These are phyloP conservation scores for Camponotus pennsylvanicus DNA, from an alignment of 1,140 invertebrate species.

Conservation along the genomic window DNA sequence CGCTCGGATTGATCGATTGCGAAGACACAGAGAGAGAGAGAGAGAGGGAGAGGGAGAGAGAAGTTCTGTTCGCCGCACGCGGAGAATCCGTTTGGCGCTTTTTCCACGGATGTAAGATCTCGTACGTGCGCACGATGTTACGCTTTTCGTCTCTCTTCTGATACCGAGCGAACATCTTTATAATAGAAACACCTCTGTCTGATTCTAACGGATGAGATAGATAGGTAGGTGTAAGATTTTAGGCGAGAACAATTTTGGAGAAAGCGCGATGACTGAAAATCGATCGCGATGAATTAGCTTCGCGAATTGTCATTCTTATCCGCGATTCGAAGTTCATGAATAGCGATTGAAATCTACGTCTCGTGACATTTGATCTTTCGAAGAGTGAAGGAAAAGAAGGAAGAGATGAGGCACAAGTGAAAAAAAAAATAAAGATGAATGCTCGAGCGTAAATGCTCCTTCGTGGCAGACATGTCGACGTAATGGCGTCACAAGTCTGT, in stretches of 20 bases:
- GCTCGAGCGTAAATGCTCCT: constrained; percentile 41
- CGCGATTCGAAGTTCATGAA: background rate
- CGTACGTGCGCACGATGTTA: constrained; percentile 9
- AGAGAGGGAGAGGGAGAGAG: too few relatives aligned
- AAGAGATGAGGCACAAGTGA: background rate
- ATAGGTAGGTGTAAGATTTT: background rate
- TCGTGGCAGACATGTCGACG: constrained; percentile 72
- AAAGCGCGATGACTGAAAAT: background rate
- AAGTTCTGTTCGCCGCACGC: background rate
- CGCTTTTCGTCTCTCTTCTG: background rate
- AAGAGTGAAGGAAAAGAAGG: background rate
- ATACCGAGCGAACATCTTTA: constrained; percentile 4
- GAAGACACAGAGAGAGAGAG: background rate
- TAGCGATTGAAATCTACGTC: too few relatives aligned
- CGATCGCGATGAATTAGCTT: background rate
- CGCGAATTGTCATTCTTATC: background rate
- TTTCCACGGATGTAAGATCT: background rate
- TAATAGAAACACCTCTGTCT: background rate
- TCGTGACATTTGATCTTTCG: too few relatives aligned
- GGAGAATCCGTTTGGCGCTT: constrained; percentile 24
- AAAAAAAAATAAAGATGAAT: background rate
- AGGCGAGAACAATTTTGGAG: background rate
- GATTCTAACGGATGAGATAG: background rate
- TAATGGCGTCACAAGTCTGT: constrained; percentile 71
- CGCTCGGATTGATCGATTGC: constrained; percentile 65